phyloP scores from a whole-genome alignment of 1,140 invertebrate genomes.

The Drosophila novamexicana region DNA sequence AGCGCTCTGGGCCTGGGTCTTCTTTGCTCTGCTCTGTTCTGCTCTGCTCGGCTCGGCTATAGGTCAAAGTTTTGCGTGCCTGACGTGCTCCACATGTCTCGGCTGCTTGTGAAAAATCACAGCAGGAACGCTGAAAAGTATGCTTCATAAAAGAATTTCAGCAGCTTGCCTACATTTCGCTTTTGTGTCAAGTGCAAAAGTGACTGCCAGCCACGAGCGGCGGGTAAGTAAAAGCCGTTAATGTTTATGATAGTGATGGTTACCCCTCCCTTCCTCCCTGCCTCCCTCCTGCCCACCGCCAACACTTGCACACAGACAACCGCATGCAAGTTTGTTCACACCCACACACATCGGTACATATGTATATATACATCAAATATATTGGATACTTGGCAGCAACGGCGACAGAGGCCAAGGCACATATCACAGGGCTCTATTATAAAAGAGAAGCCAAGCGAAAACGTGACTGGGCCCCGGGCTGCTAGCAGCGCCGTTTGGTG shows the following conservation, averaged over 20 bases:
- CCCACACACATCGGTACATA: background rate
- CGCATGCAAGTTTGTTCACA: conserved; percentile 16
- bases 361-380: conserved; percentile 58
- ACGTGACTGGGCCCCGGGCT: conserved; percentile 54
- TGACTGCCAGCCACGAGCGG: conserved; percentile 49
- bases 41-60: conserved; percentile 16
- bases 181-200: conserved; percentile 62
- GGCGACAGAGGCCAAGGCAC: conserved; percentile 25
- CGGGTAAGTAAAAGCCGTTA: conserved; percentile 74
- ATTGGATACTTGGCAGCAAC: conserved; percentile 69
- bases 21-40: background rate
- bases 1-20: background rate
- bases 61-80: conserved; percentile 46
- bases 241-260: conserved; percentile 70
- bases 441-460: conserved; percentile 48
- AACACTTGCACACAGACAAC: conserved; percentile 10
- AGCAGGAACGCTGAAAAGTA: conserved; percentile 47
- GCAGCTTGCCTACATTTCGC: conserved; percentile 52
- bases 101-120: conserved; percentile 49
- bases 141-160: conserved; percentile 38
- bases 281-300: no score
- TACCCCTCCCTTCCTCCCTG: conserved; percentile 7
- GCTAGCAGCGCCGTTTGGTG: background rate
- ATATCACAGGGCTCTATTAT: conserved; percentile 30
- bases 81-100: conserved; percentile 38